These are phyloP conservation scores for Deilephila elpenor DNA, from an alignment of 2,888 invertebrate species.

Conservation along the genomic window DNA sequence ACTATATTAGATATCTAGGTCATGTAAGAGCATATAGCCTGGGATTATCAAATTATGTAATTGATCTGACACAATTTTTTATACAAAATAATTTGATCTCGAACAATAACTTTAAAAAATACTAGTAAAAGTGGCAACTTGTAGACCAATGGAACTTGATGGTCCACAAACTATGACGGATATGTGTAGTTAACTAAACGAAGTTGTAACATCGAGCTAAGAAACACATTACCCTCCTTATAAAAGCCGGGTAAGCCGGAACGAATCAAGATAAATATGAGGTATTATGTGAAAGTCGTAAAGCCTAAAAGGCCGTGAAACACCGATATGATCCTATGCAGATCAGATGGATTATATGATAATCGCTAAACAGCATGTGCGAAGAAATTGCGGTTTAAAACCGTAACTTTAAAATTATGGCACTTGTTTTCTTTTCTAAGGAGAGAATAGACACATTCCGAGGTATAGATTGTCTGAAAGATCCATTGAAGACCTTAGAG, in stretches of 20 bases:
- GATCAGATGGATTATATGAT: neutral
- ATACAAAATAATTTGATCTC: no score
- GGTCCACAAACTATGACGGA: neutral
- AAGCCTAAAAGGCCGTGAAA: conserved; percentile 23
- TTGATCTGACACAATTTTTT: no score
- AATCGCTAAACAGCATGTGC: neutral
- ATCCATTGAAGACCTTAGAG: no score
- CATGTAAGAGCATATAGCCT: no score
- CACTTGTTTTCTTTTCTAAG: neutral
- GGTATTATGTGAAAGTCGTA: conserved; percentile 18
- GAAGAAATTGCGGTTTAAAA: neutral
- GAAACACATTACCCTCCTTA: neutral
- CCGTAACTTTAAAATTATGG: neutral
- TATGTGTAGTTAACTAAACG: neutral
- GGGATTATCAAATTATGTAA: no score
- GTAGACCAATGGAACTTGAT: neutral
- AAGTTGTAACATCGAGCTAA: neutral
- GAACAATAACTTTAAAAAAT: no score
- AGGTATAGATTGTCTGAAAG: no score
- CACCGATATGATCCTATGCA: conserved; percentile 8
- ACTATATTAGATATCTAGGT: no score
- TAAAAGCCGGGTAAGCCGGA: neutral
- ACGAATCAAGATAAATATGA: conserved; percentile 19
- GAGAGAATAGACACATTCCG: no score
- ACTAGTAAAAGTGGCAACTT: no score